These are phyloP conservation scores for Equus quagga DNA, from an alignment of 2,113 vertebrate species.

Conservation along the genomic window DNA sequence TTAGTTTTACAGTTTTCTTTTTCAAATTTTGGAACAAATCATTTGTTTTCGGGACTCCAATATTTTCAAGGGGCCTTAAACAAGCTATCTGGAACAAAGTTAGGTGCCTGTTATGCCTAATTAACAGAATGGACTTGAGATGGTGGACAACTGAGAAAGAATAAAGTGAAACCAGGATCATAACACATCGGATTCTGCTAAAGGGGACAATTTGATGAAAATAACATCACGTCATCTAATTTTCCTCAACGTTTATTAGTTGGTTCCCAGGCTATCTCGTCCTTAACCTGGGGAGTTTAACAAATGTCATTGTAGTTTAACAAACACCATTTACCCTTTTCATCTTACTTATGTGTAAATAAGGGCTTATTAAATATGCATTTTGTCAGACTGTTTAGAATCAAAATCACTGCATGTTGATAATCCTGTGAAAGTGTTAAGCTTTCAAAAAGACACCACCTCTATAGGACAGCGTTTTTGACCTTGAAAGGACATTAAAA, in stretches of 20 bases:
- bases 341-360: conserved; percentile 29
- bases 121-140: neutral
- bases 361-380: neutral
- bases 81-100: neutral
- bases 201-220: neutral
- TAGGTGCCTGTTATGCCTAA: neutral
- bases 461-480: neutral
- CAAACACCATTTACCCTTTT: neutral
- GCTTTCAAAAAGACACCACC: neutral
- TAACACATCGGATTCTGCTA: neutral
- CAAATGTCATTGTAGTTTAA: neutral
- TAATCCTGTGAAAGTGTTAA: neutral
- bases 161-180: neutral
- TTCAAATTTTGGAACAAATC: neutral
- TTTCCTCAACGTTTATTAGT: neutral
- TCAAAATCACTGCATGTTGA: neutral
- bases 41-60: conserved; percentile 27
- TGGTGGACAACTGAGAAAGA: neutral
- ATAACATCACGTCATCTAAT: neutral
- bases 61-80: conserved; percentile 36
- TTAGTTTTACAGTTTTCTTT: neutral
- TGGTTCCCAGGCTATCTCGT: neutral
- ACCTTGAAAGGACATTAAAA: conserved; percentile 9
- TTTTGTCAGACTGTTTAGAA: neutral
- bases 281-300: conserved; percentile 17